Conservation (phyloP, 2,113 vertebrate genomes). For the Caranx melampygus region DNA sequence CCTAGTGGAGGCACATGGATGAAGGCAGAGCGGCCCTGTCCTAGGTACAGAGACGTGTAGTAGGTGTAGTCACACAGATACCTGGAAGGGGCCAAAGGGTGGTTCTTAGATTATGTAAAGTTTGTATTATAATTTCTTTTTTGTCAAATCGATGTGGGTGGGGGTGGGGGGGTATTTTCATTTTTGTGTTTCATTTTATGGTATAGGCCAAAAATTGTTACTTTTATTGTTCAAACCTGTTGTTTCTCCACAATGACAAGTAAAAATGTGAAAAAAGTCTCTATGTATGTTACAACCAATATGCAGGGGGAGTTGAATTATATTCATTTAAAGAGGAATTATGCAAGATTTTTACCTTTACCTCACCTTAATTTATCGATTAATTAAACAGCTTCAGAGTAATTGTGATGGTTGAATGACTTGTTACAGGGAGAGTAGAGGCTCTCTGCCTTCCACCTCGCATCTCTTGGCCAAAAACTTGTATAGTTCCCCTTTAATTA, state of each 20-base stretch:
- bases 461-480: too few relatives aligned
- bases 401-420: too few relatives aligned
- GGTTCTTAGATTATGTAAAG: not conserved
- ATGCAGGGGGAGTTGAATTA: not conserved
- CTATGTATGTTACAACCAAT: not conserved
- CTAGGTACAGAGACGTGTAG: constrained; percentile 91
- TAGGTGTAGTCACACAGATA: constrained; percentile 98
- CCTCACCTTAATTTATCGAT: too few relatives aligned
- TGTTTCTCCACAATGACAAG: not conserved
- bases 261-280: too few relatives aligned
- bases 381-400: too few relatives aligned
- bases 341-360: too few relatives aligned
- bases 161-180: not conserved
- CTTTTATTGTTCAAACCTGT: not conserved
- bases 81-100: constrained; percentile 70
- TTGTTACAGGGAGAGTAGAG: too few relatives aligned
- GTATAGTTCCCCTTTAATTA: too few relatives aligned
- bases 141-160: not conserved
- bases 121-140: not conserved
- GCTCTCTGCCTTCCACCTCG: too few relatives aligned
- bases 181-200: too few relatives aligned
- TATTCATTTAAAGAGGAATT: too few relatives aligned
- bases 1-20: constrained; percentile 93
- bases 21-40: constrained; percentile 87
- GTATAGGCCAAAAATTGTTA: not conserved